Evolutionary conservation across 2,888 invertebrate species (phyloP).

Genomic region (Entomobrya proxima): DNA sequence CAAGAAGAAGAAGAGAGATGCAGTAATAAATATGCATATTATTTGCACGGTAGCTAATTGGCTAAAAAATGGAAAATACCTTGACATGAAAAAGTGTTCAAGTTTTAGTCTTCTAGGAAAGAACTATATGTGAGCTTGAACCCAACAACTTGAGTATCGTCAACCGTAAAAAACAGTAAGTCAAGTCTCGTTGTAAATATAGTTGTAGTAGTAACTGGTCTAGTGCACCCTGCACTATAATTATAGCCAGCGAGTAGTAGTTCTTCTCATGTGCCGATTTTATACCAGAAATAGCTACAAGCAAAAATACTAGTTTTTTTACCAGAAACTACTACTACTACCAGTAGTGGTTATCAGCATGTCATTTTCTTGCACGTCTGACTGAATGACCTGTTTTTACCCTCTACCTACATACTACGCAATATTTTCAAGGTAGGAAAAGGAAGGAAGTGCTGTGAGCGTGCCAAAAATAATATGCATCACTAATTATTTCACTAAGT

Average conservation of each 20-base stretch:
- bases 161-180: constrained; percentile 19
- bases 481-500: constrained; percentile 26
- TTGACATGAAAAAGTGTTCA: constrained; percentile 63
- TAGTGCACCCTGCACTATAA: constrained; percentile 33
- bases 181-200: too few species aligned
- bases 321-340: not conserved
- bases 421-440: constrained; percentile 54
- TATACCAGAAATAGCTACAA: constrained; percentile 47
- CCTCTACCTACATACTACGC: too few species aligned
- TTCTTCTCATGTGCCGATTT: constrained; percentile 48
- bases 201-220: constrained; percentile 8
- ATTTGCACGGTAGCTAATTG: constrained; percentile 27
- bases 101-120: constrained; percentile 22
- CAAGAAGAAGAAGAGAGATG: too few species aligned
- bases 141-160: constrained; percentile 1
- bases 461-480: constrained; percentile 52
- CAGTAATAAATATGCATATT: not conserved
- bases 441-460: constrained; percentile 57
- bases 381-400: constrained; percentile 45
- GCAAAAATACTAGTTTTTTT: constrained; percentile 29
- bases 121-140: not conserved
- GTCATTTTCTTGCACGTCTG: not conserved
- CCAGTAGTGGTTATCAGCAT: not conserved
- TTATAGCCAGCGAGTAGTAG: constrained; percentile 26
- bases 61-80: constrained; percentile 43